These are phyloP conservation scores for Lysandra bellargus DNA, from an alignment of 2,888 invertebrate species.

Conservation along the genomic window DNA sequence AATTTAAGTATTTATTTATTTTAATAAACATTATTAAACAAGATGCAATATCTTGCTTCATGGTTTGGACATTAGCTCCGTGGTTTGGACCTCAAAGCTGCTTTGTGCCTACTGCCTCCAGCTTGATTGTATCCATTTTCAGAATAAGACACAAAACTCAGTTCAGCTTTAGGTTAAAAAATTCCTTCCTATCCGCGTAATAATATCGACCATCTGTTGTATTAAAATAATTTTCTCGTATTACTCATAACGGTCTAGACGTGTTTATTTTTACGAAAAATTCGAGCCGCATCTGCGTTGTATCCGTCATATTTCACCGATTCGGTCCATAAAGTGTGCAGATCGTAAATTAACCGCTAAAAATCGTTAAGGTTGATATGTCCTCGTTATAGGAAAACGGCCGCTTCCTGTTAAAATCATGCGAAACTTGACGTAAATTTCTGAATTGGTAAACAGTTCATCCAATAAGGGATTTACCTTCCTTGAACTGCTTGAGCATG, in stretches of 20 bases:
- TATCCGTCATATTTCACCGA: not conserved
- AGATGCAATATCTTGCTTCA: too few relatives aligned
- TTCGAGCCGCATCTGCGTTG: conserved; percentile 19
- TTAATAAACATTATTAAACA: too few relatives aligned
- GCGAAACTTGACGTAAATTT: not conserved
- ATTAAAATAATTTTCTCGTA: conserved; percentile 4
- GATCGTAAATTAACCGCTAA: not conserved
- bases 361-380: not conserved
- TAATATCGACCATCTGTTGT: not conserved
- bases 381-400: not conserved
- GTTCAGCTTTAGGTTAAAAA: not conserved
- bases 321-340: conserved; percentile 16
- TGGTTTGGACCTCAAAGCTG: too few relatives aligned
- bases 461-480: conserved; percentile 82
- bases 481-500: conserved; percentile 98
- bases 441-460: not conserved
- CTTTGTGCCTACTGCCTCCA: too few relatives aligned
- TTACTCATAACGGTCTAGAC: conserved; percentile 24
- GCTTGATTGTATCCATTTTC: not conserved
- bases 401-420: not conserved
- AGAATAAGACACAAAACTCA: not conserved
- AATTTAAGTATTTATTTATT: too few relatives aligned
- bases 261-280: conserved; percentile 23
- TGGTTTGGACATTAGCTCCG: too few relatives aligned
- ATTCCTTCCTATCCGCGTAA: not conserved